A percentile compares a stretch with the other conserved stretches of the same genome.
These are phyloP conservation scores for Papilio polyxenes DNA, from an alignment of 1,140 invertebrate genomes.

Conservation along the genomic window DNA sequence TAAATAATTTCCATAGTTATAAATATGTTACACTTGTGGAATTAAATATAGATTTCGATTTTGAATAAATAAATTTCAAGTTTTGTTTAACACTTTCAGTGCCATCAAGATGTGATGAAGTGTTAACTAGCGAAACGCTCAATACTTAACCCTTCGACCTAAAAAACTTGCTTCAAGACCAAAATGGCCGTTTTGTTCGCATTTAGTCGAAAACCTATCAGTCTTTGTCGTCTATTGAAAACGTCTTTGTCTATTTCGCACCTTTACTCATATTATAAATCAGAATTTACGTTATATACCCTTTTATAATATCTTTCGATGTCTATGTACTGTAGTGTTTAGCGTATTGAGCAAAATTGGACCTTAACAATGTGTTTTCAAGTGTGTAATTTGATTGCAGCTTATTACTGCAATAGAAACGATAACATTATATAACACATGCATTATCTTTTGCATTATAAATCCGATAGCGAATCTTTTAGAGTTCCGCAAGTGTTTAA, in stretches of 20 bases:
- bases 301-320: background rate
- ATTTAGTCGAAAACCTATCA: background rate
- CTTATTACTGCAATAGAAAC: constrained; percentile 14
- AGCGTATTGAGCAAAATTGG: background rate
- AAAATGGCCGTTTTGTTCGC: constrained; percentile 24
- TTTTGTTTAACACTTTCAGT: background rate
- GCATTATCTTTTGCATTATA: constrained; percentile 34
- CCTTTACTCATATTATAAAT: constrained; percentile 6
- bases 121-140: background rate
- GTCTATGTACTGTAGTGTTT: background rate
- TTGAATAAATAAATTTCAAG: background rate
- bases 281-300: background rate
- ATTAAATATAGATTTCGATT: background rate
- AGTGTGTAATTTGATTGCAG: background rate
- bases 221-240: background rate
- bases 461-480: constrained; percentile 28
- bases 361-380: background rate
- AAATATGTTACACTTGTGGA: background rate
- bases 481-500: background rate
- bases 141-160: background rate
- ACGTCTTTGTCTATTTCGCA: constrained; percentile 2
- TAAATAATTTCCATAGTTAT: too few species aligned
- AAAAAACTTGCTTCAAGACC: background rate
- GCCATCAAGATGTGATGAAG: too few species aligned
- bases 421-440: constrained; percentile 33